phyloP scores from a whole-genome alignment of 2,797 vertebrate species.

The Esox lucius region DNA sequence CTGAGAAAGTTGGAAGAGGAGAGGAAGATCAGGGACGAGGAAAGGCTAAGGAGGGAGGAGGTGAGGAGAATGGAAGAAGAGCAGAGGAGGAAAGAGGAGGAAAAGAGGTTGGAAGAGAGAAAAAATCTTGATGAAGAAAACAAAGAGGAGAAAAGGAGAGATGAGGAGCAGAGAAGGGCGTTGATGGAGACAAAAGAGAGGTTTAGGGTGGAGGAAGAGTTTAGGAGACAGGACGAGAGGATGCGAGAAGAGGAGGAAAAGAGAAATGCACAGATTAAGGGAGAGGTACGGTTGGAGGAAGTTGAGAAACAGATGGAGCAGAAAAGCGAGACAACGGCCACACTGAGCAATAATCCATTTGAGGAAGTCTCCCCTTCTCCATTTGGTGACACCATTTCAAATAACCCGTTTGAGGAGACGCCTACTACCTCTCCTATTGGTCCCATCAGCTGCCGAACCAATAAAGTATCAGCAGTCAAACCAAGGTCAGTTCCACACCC shows the following conservation, averaged over 20 bases:
- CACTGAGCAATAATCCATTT: conserved; percentile 8
- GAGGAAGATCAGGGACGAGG: conserved; percentile 52
- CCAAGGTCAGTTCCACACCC: conserved; percentile 80
- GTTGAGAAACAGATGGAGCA: background rate
- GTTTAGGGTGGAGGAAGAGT: conserved; percentile 27
- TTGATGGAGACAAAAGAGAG: conserved; percentile 3
- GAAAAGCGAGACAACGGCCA: conserved; percentile 23
- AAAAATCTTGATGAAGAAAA: conserved; percentile 62
- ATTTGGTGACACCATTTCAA: conserved; percentile 51
- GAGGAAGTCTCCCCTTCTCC: conserved; percentile 34
- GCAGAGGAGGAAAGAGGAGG: conserved; percentile 44
- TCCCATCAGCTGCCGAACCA: conserved; percentile 50
- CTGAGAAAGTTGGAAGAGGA: background rate
- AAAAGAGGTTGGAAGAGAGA: conserved; percentile 60
- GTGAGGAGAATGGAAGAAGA: conserved; percentile 37
- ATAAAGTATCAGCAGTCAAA: conserved; percentile 72
- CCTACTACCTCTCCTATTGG: conserved; percentile 24
- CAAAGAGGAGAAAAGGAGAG: conserved; percentile 26
- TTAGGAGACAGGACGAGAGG: conserved; percentile 35
- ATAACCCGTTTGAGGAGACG: conserved; percentile 43
- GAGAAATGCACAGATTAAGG: background rate
- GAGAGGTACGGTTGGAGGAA: conserved; percentile 8
- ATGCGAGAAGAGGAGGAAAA: background rate
- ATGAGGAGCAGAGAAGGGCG: background rate
- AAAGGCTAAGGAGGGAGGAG: conserved; percentile 48